Evolutionary conservation across 2,888 invertebrate species (phyloP).

Genomic region (Drosophila neonasuta): DNA sequence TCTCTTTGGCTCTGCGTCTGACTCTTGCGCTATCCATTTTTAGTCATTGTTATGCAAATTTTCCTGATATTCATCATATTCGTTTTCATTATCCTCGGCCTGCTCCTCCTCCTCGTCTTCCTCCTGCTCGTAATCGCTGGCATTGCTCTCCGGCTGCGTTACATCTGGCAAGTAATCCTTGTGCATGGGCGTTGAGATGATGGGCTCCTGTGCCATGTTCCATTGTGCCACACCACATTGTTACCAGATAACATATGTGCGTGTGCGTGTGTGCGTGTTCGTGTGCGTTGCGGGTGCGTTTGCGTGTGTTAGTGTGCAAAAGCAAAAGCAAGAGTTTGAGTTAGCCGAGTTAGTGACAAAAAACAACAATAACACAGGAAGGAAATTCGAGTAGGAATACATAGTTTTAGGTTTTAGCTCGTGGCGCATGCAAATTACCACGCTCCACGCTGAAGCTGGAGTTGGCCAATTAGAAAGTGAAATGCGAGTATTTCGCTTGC

Average conservation of each 20-base stretch:
- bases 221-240: constrained; percentile 35
- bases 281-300: constrained; percentile 29
- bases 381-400: constrained; percentile 21
- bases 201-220: constrained; percentile 78
- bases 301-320: constrained; percentile 59
- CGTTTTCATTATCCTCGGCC: constrained; percentile 85
- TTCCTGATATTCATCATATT: constrained; percentile 85
- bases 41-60: constrained; percentile 82
- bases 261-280: constrained; percentile 27
- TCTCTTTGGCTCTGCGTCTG: constrained; percentile 19
- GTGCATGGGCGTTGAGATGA: constrained; percentile 83
- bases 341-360: constrained; percentile 68
- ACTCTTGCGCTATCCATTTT: constrained; percentile 69
- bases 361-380: constrained; percentile 42
- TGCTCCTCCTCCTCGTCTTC: constrained; percentile 84
- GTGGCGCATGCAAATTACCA: constrained; percentile 60
- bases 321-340: constrained; percentile 78
- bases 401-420: constrained; percentile 13
- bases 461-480: constrained; percentile 56
- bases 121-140: constrained; percentile 84
- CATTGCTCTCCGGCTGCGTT: constrained; percentile 84
- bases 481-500: constrained; percentile 27
- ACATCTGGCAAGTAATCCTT: constrained; percentile 85
- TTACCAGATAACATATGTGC: constrained; percentile 25
- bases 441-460: constrained; percentile 30